These are phyloP conservation scores for Phyto melanocephala DNA, from an alignment of 2,888 invertebrate species.

Conservation along the genomic window DNA sequence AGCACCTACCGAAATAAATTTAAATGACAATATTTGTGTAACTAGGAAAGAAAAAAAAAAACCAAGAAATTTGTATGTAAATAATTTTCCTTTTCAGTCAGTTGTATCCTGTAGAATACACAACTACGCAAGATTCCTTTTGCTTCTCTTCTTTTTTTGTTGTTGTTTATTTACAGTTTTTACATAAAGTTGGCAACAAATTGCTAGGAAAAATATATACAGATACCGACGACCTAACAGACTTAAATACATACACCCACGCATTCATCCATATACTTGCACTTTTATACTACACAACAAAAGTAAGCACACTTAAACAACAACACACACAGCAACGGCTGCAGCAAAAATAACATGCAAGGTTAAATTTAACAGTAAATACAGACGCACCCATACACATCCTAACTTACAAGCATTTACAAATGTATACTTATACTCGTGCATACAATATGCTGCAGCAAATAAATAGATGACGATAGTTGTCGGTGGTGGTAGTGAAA, in stretches of 20 bases:
- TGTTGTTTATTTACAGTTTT: not conserved
- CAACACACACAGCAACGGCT: not conserved
- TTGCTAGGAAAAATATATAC: conserved; percentile 19
- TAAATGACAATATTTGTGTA: not conserved
- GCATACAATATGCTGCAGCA: conserved; percentile 3
- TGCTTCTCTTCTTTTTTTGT: not conserved
- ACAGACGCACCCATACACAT: not conserved
- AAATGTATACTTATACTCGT: not conserved
- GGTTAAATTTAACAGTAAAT: conserved; percentile 25
- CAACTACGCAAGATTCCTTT: not conserved
- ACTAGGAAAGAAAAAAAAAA: not conserved
- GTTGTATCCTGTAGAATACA: conserved; percentile 33
- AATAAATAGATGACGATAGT: not conserved
- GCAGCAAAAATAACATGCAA: not conserved
- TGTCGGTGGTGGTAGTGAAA: not conserved
- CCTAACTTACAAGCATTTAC: not conserved
- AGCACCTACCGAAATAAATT: not conserved
- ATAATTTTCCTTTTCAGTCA: conserved; percentile 11
- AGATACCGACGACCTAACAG: not conserved
- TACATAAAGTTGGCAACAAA: conserved; percentile 39
- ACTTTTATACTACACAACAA: conserved; percentile 10
- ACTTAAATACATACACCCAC: conserved; percentile 16
- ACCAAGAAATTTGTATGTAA: not conserved
- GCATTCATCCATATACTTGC: conserved; percentile 23
- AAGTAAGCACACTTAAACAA: conserved; percentile 1